Evolutionary conservation across 2,113 vertebrate species (phyloP), one percentile per base, ranked within the genome.

Genomic region (Psilopsiagon aymara): DNA sequence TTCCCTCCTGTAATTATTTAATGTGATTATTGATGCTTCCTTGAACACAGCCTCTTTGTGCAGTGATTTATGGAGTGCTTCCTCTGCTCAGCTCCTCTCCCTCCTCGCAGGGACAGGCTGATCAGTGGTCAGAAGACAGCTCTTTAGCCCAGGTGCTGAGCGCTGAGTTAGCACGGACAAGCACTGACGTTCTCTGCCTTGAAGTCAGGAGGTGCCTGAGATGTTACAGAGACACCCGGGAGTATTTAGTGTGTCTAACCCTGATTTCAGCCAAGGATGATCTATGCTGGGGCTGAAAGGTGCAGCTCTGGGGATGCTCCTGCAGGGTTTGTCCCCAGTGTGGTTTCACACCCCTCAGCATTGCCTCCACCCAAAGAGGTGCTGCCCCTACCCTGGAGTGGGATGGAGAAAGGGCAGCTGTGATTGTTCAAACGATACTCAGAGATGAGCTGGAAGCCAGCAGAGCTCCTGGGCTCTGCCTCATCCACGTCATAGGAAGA

Each of bases 91-190:
- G 52, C 51, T 63, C 49, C 74, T 11, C 27, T 53, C 13, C 66
- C 27, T 53, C 63, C 28, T 59, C 1, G 0, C 1, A 11, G 43
- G 69, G 20, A 28, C 0, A 0, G 31, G 35, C n/a, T 0, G 15
- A 24, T 8, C 18, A 11, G 35, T 1, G 3, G 21, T 11, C 27
- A 20, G 70, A 47, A 74, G 62, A 25, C 59, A 66, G 13, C 11
- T 0, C 23, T 16, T 37, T 9, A 17, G 4, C 47, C 23, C n/a
- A 2, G 13, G 28, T 43, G 33, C 35, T 57, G 67, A 83, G 66
- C 71, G 33, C 33, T 2, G 1, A 19, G 47, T 10, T 41, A 6
- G 4, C 1, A 15, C 16, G 24, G 18, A 37, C n/a, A 25, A 60
- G 37, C 0, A 0, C 53, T 24, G 11, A 46, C 37, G 25, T 24